Conservation (phyloP, 2,113 vertebrate genomes). For the Forbesichthys agassizii region DNA sequence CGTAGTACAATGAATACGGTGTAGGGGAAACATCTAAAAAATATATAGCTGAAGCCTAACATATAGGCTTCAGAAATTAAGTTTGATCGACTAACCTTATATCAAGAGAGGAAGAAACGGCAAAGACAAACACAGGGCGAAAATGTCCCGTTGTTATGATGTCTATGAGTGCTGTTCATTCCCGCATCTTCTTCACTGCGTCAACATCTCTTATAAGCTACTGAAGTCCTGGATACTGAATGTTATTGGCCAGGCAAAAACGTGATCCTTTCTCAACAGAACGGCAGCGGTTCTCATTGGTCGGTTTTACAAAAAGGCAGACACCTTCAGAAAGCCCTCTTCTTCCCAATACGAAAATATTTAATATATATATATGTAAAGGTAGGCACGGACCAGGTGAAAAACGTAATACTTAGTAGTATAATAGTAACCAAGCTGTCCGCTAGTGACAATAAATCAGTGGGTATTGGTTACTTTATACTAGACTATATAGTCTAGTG, state of each 20-base stretch:
- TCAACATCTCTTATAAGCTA: conserved; percentile 41
- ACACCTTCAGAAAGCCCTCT: background rate
- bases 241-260: conserved; percentile 42
- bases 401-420: too few species aligned
- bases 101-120: conserved; percentile 42
- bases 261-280: conserved; percentile 22
- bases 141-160: background rate
- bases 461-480: too few species aligned
- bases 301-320: background rate
- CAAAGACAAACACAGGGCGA: conserved; percentile 1
- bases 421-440: too few species aligned
- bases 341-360: too few species aligned
- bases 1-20: too few species aligned
- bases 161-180: conserved; percentile 47
- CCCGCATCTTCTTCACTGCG: background rate
- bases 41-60: background rate
- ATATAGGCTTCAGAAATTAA: background rate
- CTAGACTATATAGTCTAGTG: too few species aligned
- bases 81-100: conserved; percentile 28
- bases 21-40: background rate
- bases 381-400: too few species aligned
- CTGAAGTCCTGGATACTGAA: background rate
- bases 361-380: too few species aligned
- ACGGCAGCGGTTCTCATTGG: background rate
- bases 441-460: too few species aligned